Evolutionary conservation across 2,113 vertebrate genomes (phyloP).

Genomic region (Grammomys surdaster): DNA sequence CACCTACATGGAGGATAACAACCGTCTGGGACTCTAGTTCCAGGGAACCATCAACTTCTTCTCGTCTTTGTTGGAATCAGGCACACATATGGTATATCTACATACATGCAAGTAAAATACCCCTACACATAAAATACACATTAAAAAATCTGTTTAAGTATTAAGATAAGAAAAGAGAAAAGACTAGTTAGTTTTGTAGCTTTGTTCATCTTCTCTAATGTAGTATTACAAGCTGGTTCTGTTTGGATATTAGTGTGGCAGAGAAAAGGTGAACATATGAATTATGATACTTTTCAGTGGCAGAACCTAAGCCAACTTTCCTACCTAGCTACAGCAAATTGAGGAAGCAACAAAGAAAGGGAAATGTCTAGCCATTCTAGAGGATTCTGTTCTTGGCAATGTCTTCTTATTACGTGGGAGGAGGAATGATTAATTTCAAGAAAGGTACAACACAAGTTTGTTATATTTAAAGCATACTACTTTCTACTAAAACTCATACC

Average conservation of each 20-base stretch:
- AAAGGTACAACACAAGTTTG: background rate
- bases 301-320: background rate
- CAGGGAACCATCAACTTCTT: background rate
- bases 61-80: background rate
- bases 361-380: background rate
- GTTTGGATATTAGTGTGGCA: background rate
- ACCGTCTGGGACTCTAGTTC: background rate
- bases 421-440: background rate
- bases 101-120: background rate
- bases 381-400: background rate
- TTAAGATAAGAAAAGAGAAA: background rate
- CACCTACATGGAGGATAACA: background rate
- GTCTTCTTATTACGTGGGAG: background rate
- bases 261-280: background rate
- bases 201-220: background rate
- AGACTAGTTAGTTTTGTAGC: background rate
- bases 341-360: background rate
- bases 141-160: background rate
- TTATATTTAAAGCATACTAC: background rate
- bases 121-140: background rate
- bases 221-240: background rate
- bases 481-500: background rate
- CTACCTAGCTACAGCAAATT: background rate
- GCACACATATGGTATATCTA: background rate
- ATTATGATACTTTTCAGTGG: background rate